Evolutionary conservation across 2,888 invertebrate species (phyloP).

Genomic region (Plagiodera versicolora): DNA sequence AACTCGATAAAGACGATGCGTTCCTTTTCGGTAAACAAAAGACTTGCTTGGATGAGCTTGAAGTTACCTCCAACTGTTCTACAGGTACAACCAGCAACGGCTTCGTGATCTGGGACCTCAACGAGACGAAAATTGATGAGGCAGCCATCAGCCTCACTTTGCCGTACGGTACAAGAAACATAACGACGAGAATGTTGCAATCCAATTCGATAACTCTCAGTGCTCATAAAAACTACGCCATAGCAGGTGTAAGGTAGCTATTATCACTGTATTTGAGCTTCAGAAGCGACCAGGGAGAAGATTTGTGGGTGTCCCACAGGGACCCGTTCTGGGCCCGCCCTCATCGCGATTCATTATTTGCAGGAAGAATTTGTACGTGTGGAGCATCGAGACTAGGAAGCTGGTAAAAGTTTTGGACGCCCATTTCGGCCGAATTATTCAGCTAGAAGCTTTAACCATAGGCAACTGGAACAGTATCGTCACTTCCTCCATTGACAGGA

Average conservation of each 20-base stretch:
- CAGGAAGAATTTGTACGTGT: slow-evolving; percentile 88
- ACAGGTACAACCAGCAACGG: slow-evolving; percentile 78
- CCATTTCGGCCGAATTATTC: slow-evolving; percentile 95
- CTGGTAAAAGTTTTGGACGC: slow-evolving; percentile 93
- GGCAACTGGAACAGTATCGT: slow-evolving; percentile 93
- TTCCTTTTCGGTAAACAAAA: slow-evolving; percentile 69
- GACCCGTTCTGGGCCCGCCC: neutral
- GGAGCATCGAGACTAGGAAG: slow-evolving; percentile 80
- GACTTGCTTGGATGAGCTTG: too few relatives aligned
- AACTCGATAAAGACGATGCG: slow-evolving; percentile 78
- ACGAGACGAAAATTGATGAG: slow-evolving; percentile 55
- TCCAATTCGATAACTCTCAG: slow-evolving; percentile 93
- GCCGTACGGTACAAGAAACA: slow-evolving; percentile 89
- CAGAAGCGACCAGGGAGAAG: too few relatives aligned
- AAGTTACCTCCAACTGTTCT: neutral
- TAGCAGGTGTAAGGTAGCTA: slow-evolving; percentile 84
- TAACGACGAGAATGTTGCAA: slow-evolving; percentile 86
- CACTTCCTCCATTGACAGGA: slow-evolving; percentile 95
- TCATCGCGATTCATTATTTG: neutral
- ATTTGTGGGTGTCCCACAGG: neutral
- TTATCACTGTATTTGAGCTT: neutral
- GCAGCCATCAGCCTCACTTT: slow-evolving; percentile 70
- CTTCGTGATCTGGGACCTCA: slow-evolving; percentile 80
- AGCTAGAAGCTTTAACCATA: slow-evolving; percentile 82
- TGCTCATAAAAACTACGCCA: slow-evolving; percentile 85